A percentile compares a stretch with the other conserved stretches of the same genome.
These are phyloP conservation scores for Gasterosteus aculeatus DNA, from an alignment of 2,113 vertebrate genomes.

Conservation along the genomic window DNA sequence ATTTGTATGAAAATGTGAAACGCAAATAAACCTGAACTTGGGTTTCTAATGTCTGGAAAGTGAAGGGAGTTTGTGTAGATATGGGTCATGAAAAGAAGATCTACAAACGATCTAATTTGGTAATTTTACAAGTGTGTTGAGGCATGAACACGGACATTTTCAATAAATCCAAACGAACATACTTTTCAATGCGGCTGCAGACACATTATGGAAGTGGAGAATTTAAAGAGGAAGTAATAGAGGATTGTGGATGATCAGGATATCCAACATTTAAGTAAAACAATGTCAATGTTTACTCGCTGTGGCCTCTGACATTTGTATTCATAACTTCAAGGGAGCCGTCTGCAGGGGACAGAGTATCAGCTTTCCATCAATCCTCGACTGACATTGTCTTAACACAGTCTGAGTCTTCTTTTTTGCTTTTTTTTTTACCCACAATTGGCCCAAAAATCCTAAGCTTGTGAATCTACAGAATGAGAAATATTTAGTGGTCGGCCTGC, in stretches of 20 bases:
- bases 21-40: slow-evolving; percentile 29
- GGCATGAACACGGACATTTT: neutral
- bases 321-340: neutral
- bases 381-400: slow-evolving; percentile 4
- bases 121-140: neutral
- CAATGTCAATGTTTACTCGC: neutral
- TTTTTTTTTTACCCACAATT: neutral
- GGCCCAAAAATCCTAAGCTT: neutral
- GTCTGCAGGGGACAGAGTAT: slow-evolving; percentile 6
- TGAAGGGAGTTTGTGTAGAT: neutral
- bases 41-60: neutral
- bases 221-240: neutral
- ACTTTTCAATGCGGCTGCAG: neutral
- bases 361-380: slow-evolving; percentile 18
- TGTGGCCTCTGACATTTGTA: neutral
- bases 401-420: slow-evolving; percentile 6
- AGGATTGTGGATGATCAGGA: neutral
- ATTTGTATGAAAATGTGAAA: neutral
- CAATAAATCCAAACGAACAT: neutral
- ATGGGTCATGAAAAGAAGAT: neutral
- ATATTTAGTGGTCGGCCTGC: neutral
- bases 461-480: slow-evolving; percentile 6
- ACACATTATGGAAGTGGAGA: neutral
- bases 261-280: neutral
- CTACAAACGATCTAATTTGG: neutral